These are phyloP conservation scores for Mycalesis mineus DNA, from an alignment of 2,888 invertebrate genomes.

Conservation along the genomic window DNA sequence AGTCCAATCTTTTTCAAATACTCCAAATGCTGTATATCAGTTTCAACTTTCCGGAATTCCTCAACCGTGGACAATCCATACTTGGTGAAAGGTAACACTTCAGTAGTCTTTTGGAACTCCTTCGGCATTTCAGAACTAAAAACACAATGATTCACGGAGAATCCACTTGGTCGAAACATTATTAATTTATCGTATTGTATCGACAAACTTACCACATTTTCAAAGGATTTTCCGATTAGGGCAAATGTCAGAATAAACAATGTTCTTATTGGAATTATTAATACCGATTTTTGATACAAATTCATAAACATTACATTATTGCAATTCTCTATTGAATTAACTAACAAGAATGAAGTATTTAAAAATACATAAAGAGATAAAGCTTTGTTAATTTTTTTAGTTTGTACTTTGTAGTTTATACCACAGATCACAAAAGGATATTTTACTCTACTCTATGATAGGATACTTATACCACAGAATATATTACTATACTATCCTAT, in stretches of 20 bases:
- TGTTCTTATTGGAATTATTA: background rate
- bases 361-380: no score
- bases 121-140: constrained; percentile 62
- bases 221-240: background rate
- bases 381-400: no score
- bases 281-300: background rate
- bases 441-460: no score
- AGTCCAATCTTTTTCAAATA: constrained; percentile 69
- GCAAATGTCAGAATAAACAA: background rate
- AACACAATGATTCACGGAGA: constrained; percentile 8
- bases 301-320: no score
- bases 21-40: constrained; percentile 59
- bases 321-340: no score
- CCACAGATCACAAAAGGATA: no score
- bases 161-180: background rate
- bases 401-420: no score
- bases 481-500: no score
- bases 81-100: constrained; percentile 60
- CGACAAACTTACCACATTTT: background rate
- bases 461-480: no score
- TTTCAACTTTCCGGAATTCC: constrained; percentile 61
- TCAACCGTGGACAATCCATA: constrained; percentile 65
- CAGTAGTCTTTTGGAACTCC: constrained; percentile 60
- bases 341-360: no score
- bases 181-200: background rate